Conservation (phyloP, 1,140 invertebrate species). For the Eufriesea mexicana region DNA sequence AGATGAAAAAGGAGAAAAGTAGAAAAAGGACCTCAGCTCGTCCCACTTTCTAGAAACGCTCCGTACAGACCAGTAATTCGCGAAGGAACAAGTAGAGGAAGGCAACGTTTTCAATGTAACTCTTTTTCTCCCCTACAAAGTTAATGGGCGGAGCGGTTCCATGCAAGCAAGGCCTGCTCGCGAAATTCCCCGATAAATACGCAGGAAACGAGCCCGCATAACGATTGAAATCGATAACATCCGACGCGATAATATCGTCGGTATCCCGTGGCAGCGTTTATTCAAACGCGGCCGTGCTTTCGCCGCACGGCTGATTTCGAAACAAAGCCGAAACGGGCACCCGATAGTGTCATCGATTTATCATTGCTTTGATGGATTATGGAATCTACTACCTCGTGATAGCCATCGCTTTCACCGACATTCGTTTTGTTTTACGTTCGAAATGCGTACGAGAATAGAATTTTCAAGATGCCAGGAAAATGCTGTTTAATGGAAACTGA, state of each 20-base stretch:
- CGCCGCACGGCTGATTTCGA: constrained; percentile 54
- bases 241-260: constrained; percentile 52
- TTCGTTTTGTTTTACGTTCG: background rate
- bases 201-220: constrained; percentile 51
- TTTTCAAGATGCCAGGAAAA: background rate
- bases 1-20: background rate
- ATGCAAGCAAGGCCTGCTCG: background rate
- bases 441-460: background rate
- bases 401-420: background rate
- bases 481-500: no score
- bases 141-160: constrained; percentile 16
- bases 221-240: constrained; percentile 52
- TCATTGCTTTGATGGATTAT: constrained; percentile 56
- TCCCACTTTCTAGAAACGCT: background rate
- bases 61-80: background rate
- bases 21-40: background rate
- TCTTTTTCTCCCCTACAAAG: background rate
- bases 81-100: background rate
- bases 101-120: background rate
- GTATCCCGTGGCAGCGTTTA: constrained; percentile 55
- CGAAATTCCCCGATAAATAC: constrained; percentile 49
- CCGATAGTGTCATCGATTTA: constrained; percentile 60
- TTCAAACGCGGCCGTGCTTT: constrained; percentile 55
- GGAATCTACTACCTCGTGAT: constrained; percentile 6
- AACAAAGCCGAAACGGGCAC: constrained; percentile 57